These are phyloP conservation scores for Branchinecta sandiegonensis DNA, from an alignment of 2,888 invertebrate genomes.

Conservation along the genomic window DNA sequence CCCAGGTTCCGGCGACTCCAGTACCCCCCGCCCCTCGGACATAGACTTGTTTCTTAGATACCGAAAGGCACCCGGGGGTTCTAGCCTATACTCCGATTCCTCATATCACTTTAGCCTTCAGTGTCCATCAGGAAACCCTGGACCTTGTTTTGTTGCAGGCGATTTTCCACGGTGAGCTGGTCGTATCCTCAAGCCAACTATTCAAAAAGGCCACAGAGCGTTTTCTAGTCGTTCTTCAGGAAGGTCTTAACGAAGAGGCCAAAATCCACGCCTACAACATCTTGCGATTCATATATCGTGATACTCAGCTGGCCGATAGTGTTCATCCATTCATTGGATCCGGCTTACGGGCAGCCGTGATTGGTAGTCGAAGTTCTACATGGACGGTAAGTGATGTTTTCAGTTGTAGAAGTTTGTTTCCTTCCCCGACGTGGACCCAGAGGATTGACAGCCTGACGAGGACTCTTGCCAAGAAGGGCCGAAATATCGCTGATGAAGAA, in stretches of 20 bases:
- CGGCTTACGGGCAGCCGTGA: conserved; percentile 54
- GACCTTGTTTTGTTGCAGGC: conserved; percentile 42
- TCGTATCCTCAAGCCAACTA: conserved; percentile 35
- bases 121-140: no score
- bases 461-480: no score
- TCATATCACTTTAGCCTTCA: no score
- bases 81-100: background rate
- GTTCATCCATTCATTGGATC: conserved; percentile 51
- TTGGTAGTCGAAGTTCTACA: conserved; percentile 52
- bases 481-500: no score
- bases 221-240: conserved; percentile 39
- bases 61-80: no score
- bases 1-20: no score
- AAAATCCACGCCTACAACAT: conserved; percentile 74
- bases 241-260: conserved; percentile 33
- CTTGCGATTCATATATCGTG: conserved; percentile 60
- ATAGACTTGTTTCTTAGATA: no score
- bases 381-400: conserved; percentile 54
- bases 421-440: no score
- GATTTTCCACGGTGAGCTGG: conserved; percentile 56
- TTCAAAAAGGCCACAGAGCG: conserved; percentile 45
- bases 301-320: conserved; percentile 56
- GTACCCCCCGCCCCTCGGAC: no score
- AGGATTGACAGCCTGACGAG: no score
- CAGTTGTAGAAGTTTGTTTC: background rate